A percentile compares a stretch with the other conserved stretches of the same genome.
These are phyloP conservation scores for Netelia virgata DNA, from an alignment of 2,888 invertebrate species.

Conservation along the genomic window DNA sequence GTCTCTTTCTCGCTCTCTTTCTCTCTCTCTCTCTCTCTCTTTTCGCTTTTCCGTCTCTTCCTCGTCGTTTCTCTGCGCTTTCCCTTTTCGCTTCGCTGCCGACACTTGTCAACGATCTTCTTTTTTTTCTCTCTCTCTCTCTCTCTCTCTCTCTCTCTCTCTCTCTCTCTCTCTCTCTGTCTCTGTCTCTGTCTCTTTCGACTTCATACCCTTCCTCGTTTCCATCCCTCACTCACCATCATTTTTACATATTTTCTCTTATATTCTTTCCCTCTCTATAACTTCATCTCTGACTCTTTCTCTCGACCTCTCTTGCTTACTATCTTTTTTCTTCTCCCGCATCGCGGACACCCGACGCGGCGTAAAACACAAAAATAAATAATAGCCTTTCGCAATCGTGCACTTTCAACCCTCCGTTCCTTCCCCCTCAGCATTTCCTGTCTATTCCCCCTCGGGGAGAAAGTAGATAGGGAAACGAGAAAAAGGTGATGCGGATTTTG, in stretches of 20 bases:
- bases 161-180: slow-evolving; percentile 28
- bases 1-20: slow-evolving; percentile 7
- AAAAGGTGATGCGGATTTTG: slow-evolving; percentile 40
- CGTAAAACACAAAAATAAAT: slow-evolving; percentile 81
- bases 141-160: slow-evolving; percentile 28
- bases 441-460: slow-evolving; percentile 31
- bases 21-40: slow-evolving; percentile 52
- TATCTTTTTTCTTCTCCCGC: slow-evolving; percentile 63
- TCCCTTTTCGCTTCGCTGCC: slow-evolving; percentile 21
- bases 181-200: slow-evolving; percentile 53
- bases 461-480: slow-evolving; percentile 50
- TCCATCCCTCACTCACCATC: slow-evolving; percentile 40
- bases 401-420: slow-evolving; percentile 25
- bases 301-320: slow-evolving; percentile 24
- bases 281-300: slow-evolving; percentile 55
- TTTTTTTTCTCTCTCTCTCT: slow-evolving; percentile 31
- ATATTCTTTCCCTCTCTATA: neutral
- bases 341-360: slow-evolving; percentile 68
- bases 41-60: slow-evolving; percentile 61
- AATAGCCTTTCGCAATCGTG: slow-evolving; percentile 73
- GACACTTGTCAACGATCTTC: slow-evolving; percentile 59
- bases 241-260: too few species aligned
- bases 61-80: slow-evolving; percentile 50
- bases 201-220: slow-evolving; percentile 61
- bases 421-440: neutral